Base-by-base conservation (phyloP, 2,888 invertebrate species). In the Conus canariensis region DNA sequence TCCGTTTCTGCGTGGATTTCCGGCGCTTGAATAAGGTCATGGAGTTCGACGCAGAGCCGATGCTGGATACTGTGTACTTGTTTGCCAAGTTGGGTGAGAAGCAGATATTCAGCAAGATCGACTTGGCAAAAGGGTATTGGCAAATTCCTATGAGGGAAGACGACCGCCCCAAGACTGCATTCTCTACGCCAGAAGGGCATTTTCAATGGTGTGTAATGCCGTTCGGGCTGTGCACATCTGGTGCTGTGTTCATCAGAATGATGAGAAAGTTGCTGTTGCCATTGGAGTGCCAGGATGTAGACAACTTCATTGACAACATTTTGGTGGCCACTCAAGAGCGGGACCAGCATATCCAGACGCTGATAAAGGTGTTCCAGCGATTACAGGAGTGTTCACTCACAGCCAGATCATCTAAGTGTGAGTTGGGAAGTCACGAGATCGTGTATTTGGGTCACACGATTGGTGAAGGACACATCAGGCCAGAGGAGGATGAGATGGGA, bases 1-100 rank as follows among this genome's bases (percentile, higher is more conserved):
- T 30, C 30, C 25, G 25, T 8, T 77, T 77, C 14, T 77, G 25
- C 10, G 30, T 77, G 0, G 25, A 25, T 14, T 77, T 8, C 10
- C 0, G 25, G 25, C 25, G 16, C 5, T 59, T 88, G 1, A 94
- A 94, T 80, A 87, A 83, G 19, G 70, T 92, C 3, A 91, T 93
- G n/a, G 60, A 90, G 1, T 94, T 93, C 91, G 93, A 82, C n/a
- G 45, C 82, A 8, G 82, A 82, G 19, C 82, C 82, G 0, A 82
- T 82, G 56, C 82, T 22, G 0, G 82, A 82, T 16, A 7, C 22
- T 6, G 56, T 58, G 19, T 4, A 45, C 19, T 16, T 56, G 16
- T 82, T 56, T 56, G 1, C 82, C 14, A 82, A 82, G 82, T 19
- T 82, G 56, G 77, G 67, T 0, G 59, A 19, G 80, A 77, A 88